phyloP scores from a whole-genome alignment of 2,888 invertebrate species.

The Pterostichus madidus region DNA sequence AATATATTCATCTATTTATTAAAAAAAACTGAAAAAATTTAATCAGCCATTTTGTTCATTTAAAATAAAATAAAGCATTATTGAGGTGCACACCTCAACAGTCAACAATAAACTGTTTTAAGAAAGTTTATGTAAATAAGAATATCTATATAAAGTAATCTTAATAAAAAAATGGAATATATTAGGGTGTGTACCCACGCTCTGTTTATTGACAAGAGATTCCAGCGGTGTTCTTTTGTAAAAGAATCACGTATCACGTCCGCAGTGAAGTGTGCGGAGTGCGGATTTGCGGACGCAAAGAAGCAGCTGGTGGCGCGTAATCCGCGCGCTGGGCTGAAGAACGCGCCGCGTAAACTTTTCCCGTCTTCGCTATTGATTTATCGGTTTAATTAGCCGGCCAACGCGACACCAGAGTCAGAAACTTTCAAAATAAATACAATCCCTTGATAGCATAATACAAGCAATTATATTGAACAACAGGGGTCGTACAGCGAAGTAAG shows the following conservation, averaged over 20 bases:
- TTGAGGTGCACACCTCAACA: too few species aligned
- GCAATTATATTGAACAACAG: constrained; percentile 40
- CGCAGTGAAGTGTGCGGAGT: neutral
- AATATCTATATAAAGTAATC: too few species aligned
- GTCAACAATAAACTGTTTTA: too few species aligned
- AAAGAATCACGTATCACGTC: constrained; percentile 24
- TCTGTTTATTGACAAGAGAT: too few species aligned
- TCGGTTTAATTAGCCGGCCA: constrained; percentile 64
- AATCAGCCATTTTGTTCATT: too few species aligned
- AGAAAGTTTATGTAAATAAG: too few species aligned
- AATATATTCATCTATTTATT: too few species aligned
- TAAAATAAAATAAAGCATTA: too few species aligned
- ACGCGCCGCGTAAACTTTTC: constrained; percentile 53
- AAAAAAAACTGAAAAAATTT: too few species aligned
- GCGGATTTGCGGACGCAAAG: constrained; percentile 22
- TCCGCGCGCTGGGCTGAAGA: constrained; percentile 30
- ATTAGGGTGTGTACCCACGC: too few species aligned
- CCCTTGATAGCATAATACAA: constrained; percentile 42
- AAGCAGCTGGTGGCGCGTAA: constrained; percentile 44
- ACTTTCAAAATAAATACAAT: constrained; percentile 63
- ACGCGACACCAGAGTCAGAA: constrained; percentile 49
- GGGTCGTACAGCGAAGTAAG: neutral
- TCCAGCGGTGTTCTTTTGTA: neutral
- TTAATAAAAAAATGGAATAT: too few species aligned
- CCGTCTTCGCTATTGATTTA: constrained; percentile 64